Evolutionary conservation across 2,113 vertebrate species (phyloP).

Genomic region (Fregata magnificens): DNA sequence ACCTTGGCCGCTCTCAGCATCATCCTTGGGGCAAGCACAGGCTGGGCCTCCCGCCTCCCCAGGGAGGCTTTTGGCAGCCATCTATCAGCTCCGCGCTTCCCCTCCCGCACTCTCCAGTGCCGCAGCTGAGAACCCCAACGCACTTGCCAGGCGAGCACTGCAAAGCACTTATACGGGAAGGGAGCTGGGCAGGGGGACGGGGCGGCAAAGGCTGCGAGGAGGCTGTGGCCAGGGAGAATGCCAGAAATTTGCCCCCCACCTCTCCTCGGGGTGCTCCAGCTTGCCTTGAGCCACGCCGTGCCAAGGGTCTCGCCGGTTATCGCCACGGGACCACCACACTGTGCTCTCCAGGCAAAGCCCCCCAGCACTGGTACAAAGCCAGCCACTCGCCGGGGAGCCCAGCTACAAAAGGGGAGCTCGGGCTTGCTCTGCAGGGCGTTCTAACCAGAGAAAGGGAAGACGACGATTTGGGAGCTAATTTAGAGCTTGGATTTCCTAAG

Average conservation of each 20-base stretch:
- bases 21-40: background rate
- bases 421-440: background rate
- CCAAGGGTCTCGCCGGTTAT: rapidly evolving
- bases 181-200: background rate
- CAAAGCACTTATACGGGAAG: rapidly evolving
- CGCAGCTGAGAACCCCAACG: background rate
- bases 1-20: background rate
- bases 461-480: constrained; percentile 29
- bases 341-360: background rate
- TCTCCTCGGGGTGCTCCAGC: background rate
- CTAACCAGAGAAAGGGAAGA: background rate
- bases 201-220: rapidly evolving
- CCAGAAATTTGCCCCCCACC: background rate
- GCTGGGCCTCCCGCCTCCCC: background rate
- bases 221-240: too few species aligned
- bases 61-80: background rate
- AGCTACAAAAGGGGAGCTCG: rapidly evolving
- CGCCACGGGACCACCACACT: background rate
- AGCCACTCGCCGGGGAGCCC: background rate
- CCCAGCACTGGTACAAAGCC: background rate
- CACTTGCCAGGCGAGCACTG: rapidly evolving
- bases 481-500: constrained; percentile 42
- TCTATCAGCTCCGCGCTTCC: background rate
- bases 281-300: background rate
- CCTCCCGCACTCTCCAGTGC: background rate